phyloP scores from a whole-genome alignment of 1,140 invertebrate species.

The Ephestia elutella region DNA sequence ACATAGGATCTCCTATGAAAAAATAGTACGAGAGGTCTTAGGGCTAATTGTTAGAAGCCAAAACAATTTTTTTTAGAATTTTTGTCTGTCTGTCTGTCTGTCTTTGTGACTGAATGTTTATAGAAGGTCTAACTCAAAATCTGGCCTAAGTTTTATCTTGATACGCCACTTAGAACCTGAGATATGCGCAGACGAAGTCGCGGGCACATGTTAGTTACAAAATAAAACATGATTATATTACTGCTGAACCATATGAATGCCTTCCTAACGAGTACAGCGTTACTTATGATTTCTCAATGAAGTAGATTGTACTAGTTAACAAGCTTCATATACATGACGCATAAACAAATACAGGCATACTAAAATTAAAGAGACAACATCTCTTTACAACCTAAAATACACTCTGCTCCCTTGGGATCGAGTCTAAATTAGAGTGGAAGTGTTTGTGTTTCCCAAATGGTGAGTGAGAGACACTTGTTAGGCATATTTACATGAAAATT shows the following conservation, averaged over 20 bases:
- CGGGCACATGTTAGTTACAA: too few relatives aligned
- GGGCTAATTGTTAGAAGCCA: too few relatives aligned
- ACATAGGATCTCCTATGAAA: too few relatives aligned
- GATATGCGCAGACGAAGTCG: too few relatives aligned
- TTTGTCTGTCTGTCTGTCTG: too few relatives aligned
- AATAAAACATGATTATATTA: background rate
- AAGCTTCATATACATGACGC: background rate
- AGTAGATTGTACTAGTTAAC: background rate
- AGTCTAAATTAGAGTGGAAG: background rate
- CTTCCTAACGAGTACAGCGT: background rate
- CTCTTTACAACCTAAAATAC: background rate
- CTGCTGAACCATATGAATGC: background rate
- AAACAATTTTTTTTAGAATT: too few relatives aligned
- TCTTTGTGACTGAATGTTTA: too few relatives aligned
- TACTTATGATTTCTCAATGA: background rate
- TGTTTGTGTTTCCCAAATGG: background rate
- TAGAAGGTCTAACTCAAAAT: too few relatives aligned
- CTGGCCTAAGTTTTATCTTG: too few relatives aligned
- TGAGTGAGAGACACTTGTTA: constrained; percentile 3
- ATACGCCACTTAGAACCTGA: too few relatives aligned
- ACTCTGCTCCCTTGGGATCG: background rate
- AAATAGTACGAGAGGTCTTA: too few relatives aligned
- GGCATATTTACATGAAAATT: constrained; percentile 4
- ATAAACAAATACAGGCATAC: constrained; percentile 1
- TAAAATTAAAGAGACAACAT: constrained; percentile 1